Evolutionary conservation across 23 tunicate species (phyloP), one percentile per base, ranked within the genome.

Genomic region (Ciona savignyi): DNA sequence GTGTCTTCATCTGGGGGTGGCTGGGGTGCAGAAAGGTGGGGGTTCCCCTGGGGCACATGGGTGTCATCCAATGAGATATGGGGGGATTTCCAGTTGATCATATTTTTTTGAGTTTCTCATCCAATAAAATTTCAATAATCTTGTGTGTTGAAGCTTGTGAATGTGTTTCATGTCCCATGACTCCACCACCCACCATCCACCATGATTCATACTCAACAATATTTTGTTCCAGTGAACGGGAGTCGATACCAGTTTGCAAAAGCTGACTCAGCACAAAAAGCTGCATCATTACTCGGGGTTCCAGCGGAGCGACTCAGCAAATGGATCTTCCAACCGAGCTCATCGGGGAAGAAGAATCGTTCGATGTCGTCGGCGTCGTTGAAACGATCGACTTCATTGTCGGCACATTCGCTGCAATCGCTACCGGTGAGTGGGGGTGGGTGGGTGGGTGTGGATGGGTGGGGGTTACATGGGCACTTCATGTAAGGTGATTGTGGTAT

Each of bases 261-360:
- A 31, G 87, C 86, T 2, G 99, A 95, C 62, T 83, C 95, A 1
- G 99, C 99, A 42, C 95, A 95, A 33, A 90, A 89, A 79, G 99
- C 99, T 24, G 83, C 95, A 70, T 79, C 85, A 27, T 67, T 95
- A 70, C 83, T 95, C 42, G 99, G 99, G 20, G 34, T 95, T 70
- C 62, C 99, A 3, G 51, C 72, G 42, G 99, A 95, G 34, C 74
- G 78, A 23, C 73, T 90, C 23, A 22, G 78, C 9, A 68, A 74
- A 25, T 27, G 30, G 1, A 83, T 90, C n/a, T 90, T 90, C 63
- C 32, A 74, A 0, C 21, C 76, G 6, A 76, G n/a, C n/a, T n/a
- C 56, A 42, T 42, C 56, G 1, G 33, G 82, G 26, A 32, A 62
- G 23, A 19, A 25, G 21, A 26, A 65, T 1, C 67, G 76, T 20